Percentiles rank a stretch among this genome's conserved stretches.
Conservation (phyloP, 2,888 invertebrate species). For the Fissipunctia ypsillon region DNA sequence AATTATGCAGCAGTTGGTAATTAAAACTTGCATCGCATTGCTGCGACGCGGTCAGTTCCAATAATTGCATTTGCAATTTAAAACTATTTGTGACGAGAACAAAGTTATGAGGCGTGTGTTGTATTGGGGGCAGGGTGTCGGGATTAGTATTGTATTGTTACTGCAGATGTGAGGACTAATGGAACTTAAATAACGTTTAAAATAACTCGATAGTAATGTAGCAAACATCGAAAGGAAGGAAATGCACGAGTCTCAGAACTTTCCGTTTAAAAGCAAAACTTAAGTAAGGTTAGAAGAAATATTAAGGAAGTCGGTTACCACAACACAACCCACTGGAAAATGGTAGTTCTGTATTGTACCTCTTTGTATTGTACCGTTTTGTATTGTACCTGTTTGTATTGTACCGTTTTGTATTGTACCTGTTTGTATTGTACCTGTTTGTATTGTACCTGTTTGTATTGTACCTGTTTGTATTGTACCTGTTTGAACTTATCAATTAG, state of each 20-base stretch:
- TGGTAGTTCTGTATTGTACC: background rate
- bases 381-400: no score
- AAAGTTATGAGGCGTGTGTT: conserved; percentile 56
- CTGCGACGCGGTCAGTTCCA: conserved; percentile 63
- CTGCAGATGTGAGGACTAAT: background rate
- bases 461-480: no score
- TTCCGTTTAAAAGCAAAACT: conserved; percentile 35
- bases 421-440: no score
- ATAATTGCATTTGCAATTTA: conserved; percentile 80
- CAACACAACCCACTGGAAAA: background rate
- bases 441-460: no score
- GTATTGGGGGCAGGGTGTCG: conserved; percentile 47
- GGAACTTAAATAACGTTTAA: background rate
- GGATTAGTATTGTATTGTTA: conserved; percentile 27
- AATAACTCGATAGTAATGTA: background rate
- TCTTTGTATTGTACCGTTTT: no score
- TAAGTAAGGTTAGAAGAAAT: background rate
- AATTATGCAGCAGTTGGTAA: conserved; percentile 73
- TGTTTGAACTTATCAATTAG: background rate
- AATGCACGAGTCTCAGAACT: conserved; percentile 27
- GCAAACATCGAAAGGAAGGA: conserved; percentile 30
- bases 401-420: no score
- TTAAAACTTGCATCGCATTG: conserved; percentile 71
- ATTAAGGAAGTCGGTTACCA: conserved; percentile 25
- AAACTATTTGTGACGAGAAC: conserved; percentile 72